phyloP scores from a whole-genome alignment of 2,113 vertebrate genomes.

The Rhinogobius similis region DNA sequence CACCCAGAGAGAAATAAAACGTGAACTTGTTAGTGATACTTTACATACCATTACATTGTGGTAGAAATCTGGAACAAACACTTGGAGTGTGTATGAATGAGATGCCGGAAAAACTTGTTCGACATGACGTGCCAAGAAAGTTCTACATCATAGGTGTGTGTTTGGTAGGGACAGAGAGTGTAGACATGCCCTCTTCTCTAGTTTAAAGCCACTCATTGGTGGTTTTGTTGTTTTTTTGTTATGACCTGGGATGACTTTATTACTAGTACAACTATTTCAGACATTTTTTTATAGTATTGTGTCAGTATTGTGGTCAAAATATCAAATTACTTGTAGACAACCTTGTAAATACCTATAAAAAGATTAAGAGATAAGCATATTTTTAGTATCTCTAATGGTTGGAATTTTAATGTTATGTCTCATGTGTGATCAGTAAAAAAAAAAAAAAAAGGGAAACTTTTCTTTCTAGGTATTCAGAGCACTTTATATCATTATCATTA shows the following conservation, averaged over 20 bases:
- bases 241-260: background rate
- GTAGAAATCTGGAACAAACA: background rate
- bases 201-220: background rate
- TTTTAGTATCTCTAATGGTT: too few species aligned
- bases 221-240: background rate
- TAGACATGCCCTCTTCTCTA: background rate
- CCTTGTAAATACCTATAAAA: background rate
- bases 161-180: background rate
- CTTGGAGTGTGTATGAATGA: background rate
- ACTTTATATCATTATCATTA: too few species aligned
- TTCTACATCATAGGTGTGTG: background rate
- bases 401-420: too few species aligned
- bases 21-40: background rate
- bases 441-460: too few species aligned
- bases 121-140: conserved; percentile 21
- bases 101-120: conserved; percentile 37
- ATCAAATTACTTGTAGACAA: too few species aligned
- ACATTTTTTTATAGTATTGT: background rate
- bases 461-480: too few species aligned
- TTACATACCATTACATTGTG: background rate
- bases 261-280: too few species aligned
- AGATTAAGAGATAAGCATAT: background rate
- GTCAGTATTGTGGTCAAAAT: too few species aligned
- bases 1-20: background rate
- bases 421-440: too few species aligned